Evolutionary conservation across 1,140 invertebrate species (phyloP), one percentile per base, ranked within the genome.

Genomic region (Homalodisca vitripennis): DNA sequence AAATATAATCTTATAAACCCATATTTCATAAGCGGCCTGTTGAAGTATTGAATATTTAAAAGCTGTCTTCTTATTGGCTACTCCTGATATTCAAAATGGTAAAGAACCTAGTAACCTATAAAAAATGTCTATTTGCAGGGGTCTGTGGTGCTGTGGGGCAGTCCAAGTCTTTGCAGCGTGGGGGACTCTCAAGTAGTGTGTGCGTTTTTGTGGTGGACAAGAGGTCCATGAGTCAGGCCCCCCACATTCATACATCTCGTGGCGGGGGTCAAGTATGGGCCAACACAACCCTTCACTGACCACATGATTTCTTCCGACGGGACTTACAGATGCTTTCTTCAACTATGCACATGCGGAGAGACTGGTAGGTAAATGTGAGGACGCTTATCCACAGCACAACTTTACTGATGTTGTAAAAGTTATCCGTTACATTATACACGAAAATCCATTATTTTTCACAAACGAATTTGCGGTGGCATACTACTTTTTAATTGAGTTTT

Each of bases 151-250:
- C 95, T 29, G 80, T 81, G 13, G 78, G 88, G 72, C 93, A 84
- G 48, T 88, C 84, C 73, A 85, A 91, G 76, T 84, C 90, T 12
- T 91, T 95, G 68, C 83, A 84, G 74, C n/a, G 78, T 79, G 68
- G 90, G 88, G 1, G 90, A 94, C 77, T 82, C 85, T n/a, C n/a
- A n/a, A n/a, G n/a, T n/a, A n/a, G 32, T 79, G 85, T 22, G 81
- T 94, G 94, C 2, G n/a, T n/a, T 83, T 95, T 48, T 89, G 88
- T 76, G 93, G 92, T 32, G 94, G 94, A 0, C 91, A 93, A 81
- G 94, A 96, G n/a, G 81, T 91, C 80, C 74, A 96, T 96, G 94
- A 92, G 89, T 70, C 82, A 87, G 77, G 86, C 92, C 3, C 89
- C 89, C 3, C 93, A 96, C 80, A n/a, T 83, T 83, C 27, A 79